phyloP scores from a whole-genome alignment of 2,113 vertebrate species.

The Tauraco erythrolophus region DNA sequence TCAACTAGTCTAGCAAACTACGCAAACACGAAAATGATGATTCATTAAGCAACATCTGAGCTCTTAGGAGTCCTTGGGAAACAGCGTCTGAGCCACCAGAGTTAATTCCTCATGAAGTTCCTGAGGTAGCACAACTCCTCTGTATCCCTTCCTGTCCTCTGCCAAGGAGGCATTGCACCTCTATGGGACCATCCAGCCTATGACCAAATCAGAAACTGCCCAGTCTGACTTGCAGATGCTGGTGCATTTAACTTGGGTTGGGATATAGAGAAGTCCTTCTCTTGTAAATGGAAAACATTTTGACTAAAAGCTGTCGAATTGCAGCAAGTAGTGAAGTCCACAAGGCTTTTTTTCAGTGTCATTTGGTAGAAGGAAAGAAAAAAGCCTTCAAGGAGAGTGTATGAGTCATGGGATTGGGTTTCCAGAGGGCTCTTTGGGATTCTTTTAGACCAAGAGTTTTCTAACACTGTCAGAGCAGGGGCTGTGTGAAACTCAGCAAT shows the following conservation, averaged over 20 bases:
- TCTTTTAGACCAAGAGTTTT: slow-evolving; percentile 41
- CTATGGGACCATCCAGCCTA: background rate
- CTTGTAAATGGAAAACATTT: slow-evolving; percentile 23
- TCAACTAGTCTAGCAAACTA: background rate
- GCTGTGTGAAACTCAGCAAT: slow-evolving; percentile 59
- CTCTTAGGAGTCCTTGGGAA: background rate
- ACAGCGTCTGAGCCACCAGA: background rate
- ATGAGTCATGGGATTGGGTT: slow-evolving; percentile 37
- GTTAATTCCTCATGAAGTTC: background rate
- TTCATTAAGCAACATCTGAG: background rate
- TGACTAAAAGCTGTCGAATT: slow-evolving; percentile 34
- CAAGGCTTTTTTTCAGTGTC: background rate
- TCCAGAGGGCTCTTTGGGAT: slow-evolving; percentile 34
- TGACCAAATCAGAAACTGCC: background rate
- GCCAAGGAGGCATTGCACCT: background rate
- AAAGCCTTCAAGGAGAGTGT: slow-evolving; percentile 27
- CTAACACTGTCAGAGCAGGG: slow-evolving; percentile 36
- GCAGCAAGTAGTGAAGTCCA: background rate
- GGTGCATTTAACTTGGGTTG: background rate
- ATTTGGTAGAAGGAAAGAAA: slow-evolving; percentile 8
- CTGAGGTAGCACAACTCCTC: background rate
- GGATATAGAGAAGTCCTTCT: background rate
- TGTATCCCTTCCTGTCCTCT: background rate
- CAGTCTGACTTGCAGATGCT: background rate
- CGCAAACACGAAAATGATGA: background rate